A percentile compares a stretch with the other conserved stretches of the same genome.
Evolutionary conservation across 2,888 invertebrate genomes (phyloP).

Genomic region (Holacanthella duospinosa): DNA sequence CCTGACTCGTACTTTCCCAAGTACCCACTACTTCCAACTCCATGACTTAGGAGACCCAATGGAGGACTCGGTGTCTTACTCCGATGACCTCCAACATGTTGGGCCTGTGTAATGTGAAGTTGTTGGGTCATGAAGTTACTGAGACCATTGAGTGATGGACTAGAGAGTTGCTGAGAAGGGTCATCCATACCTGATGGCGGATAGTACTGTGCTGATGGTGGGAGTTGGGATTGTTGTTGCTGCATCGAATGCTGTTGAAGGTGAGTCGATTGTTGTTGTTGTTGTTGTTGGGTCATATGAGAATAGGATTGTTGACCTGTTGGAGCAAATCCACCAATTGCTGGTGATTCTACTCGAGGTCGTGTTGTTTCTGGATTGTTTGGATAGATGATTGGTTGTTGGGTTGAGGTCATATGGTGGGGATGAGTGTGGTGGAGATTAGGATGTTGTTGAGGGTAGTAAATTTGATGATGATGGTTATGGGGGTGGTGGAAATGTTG

Average conservation of each 20-base stretch:
- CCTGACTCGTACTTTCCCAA: conserved; percentile 22
- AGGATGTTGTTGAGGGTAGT: conserved; percentile 41
- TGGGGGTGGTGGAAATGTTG: conserved; percentile 37
- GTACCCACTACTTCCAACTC: conserved; percentile 12
- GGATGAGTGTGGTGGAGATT: conserved; percentile 35
- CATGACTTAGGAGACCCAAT: conserved; percentile 1
- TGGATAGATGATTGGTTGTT: conserved; percentile 1
- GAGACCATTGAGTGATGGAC: conserved; percentile 30
- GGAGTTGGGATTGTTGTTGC: neutral
- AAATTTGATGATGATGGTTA: conserved; percentile 41
- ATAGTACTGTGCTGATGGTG: conserved; percentile 15
- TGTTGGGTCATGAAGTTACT: conserved; percentile 12
- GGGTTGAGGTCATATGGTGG: conserved; percentile 24
- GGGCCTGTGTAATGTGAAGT: conserved; percentile 6
- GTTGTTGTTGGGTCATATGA: conserved; percentile 12
- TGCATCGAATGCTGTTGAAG: conserved; percentile 26
- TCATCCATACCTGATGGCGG: conserved; percentile 11
- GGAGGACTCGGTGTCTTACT: conserved; percentile 9
- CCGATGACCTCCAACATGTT: conserved; percentile 5
- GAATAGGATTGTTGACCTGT: neutral
- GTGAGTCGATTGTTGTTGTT: conserved; percentile 27
- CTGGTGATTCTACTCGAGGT: neutral
- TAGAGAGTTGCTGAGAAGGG: conserved; percentile 29
- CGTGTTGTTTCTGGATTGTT: neutral
- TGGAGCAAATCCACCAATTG: neutral